Percentiles rank a stretch among this genome's conserved stretches.
Evolutionary conservation across 2,113 vertebrate species (phyloP).

Genomic region (Gymnarchus niloticus): DNA sequence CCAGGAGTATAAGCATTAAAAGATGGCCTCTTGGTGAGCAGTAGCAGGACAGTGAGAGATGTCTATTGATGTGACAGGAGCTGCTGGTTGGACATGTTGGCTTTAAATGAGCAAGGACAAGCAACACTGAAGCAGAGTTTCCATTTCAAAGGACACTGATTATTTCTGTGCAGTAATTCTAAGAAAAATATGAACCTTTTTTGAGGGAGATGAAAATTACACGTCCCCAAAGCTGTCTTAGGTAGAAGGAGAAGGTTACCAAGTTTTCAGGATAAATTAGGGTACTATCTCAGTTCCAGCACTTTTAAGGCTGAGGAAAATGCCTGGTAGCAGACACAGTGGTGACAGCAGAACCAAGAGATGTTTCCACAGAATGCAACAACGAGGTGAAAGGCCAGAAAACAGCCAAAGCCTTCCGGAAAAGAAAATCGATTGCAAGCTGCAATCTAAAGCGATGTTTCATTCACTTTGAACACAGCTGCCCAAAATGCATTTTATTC

Average conservation of each 20-base stretch:
- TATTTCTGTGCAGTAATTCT: neutral
- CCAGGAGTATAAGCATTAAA: neutral
- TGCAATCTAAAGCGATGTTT: neutral
- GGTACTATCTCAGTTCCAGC: neutral
- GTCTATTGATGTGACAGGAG: neutral
- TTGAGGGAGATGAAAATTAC: neutral
- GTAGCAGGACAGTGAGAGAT: neutral
- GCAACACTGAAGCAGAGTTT: neutral
- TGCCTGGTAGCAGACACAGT: neutral
- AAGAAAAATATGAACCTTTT: neutral
- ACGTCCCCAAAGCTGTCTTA: neutral
- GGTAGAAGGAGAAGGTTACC: neutral
- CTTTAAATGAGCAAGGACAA: neutral
- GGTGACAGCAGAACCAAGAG: neutral
- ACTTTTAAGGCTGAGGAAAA: neutral
- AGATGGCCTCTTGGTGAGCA: neutral
- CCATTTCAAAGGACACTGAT: neutral
- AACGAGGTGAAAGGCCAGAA: neutral
- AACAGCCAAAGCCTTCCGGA: neutral
- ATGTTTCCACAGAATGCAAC: neutral
- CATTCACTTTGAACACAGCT: neutral
- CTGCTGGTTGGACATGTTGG: neutral
- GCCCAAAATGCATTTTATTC: neutral
- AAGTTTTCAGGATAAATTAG: no score
- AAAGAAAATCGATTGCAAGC: neutral